Conservation (phyloP, 2,888 invertebrate genomes). For the Stenichneumon culpator region DNA sequence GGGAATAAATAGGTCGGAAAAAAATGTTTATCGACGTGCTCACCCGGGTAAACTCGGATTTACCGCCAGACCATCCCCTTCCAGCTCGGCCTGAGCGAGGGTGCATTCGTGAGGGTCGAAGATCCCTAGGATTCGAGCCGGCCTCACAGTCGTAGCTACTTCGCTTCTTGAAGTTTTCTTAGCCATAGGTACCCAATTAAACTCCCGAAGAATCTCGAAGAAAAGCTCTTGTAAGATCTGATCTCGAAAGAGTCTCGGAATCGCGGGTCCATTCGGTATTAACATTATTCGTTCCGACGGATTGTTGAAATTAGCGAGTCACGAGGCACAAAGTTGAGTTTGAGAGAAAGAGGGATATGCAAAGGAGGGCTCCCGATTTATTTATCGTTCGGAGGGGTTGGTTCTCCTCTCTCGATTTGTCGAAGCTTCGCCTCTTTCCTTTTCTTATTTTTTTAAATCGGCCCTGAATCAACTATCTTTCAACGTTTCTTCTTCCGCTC, state of each 20-base stretch:
- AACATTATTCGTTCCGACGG: slow-evolving; percentile 37
- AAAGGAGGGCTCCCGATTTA: slow-evolving; percentile 31
- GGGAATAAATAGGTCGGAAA: slow-evolving; percentile 21
- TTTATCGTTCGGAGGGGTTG: slow-evolving; percentile 43
- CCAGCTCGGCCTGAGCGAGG: background rate
- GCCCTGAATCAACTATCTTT: slow-evolving; percentile 50
- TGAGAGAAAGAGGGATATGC: slow-evolving; percentile 43
- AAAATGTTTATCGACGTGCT: slow-evolving; percentile 14
- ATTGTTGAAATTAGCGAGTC: slow-evolving; percentile 56
- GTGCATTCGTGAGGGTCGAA: slow-evolving; percentile 2
- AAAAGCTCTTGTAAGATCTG: slow-evolving; percentile 8
- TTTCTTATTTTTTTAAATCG: background rate
- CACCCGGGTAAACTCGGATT: slow-evolving; percentile 8
- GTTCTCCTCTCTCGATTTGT: slow-evolving; percentile 28
- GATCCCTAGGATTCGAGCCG: slow-evolving; percentile 2
- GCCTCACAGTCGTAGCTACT: background rate
- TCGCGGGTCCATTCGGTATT: slow-evolving; percentile 28
- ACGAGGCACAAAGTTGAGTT: slow-evolving; percentile 35
- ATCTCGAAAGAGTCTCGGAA: slow-evolving; percentile 14
- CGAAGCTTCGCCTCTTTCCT: slow-evolving; percentile 32
- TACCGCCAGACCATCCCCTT: background rate
- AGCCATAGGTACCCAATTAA: slow-evolving; percentile 55
- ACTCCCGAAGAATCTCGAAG: slow-evolving; percentile 13
- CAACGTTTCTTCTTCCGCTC: slow-evolving; percentile 48
- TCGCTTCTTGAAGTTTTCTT: slow-evolving; percentile 34